Evolutionary conservation across 2,797 vertebrate genomes (phyloP).

Genomic region (Micropoecilia bifurca): DNA sequence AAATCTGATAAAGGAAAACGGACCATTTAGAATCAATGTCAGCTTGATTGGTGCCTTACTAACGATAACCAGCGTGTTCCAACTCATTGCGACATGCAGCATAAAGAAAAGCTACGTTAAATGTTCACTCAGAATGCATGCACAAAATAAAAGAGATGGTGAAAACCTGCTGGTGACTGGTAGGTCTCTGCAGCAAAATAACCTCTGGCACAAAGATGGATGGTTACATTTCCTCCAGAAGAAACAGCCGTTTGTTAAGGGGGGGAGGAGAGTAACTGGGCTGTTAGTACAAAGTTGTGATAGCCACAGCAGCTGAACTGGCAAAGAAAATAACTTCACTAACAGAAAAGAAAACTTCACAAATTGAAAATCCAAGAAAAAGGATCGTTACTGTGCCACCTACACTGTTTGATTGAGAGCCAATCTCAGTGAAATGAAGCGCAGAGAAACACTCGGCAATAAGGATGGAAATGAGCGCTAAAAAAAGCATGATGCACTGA

Average conservation of each 20-base stretch:
- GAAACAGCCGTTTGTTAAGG: constrained; percentile 57
- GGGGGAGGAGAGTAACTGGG: constrained; percentile 56
- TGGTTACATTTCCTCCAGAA: constrained; percentile 64
- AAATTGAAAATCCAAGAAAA: constrained; percentile 53
- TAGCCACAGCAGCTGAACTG: constrained; percentile 33
- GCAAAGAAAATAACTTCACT: constrained; percentile 44
- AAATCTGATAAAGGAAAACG: neutral
- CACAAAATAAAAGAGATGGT: constrained; percentile 21
- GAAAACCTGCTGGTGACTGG: constrained; percentile 31
- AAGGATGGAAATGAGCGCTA: constrained; percentile 22
- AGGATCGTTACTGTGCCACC: constrained; percentile 31
- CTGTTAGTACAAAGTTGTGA: constrained; percentile 49
- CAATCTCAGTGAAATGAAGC: constrained; percentile 39
- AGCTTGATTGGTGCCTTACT: neutral
- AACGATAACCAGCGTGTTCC: neutral
- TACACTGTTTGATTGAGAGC: constrained; percentile 43
- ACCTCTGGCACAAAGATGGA: constrained; percentile 71
- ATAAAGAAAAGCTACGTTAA: constrained; percentile 2
- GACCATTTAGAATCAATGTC: neutral
- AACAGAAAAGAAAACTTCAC: constrained; percentile 50
- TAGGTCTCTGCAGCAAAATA: constrained; percentile 62
- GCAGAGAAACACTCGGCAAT: constrained; percentile 5
- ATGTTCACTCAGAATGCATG: constrained; percentile 6
- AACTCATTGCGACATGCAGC: constrained; percentile 2
- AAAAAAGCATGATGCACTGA: constrained; percentile 3